These are phyloP conservation scores for Teleiodes luculella DNA, from an alignment of 2,888 invertebrate species.

Conservation along the genomic window DNA sequence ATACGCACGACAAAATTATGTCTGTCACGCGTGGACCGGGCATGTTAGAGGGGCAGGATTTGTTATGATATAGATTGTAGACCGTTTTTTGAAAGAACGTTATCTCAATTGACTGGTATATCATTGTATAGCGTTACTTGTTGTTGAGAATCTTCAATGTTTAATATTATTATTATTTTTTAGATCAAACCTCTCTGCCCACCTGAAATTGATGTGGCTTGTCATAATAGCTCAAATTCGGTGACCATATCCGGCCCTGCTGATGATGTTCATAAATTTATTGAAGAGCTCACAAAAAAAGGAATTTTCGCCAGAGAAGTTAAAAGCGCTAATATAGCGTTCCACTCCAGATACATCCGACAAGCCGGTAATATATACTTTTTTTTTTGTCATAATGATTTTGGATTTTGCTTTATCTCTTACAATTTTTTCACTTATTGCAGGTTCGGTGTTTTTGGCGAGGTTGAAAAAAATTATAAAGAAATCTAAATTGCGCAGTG, in stretches of 20 bases:
- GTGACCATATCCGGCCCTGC: slow-evolving; percentile 88
- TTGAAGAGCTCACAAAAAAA: slow-evolving; percentile 53
- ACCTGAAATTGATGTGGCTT: slow-evolving; percentile 84
- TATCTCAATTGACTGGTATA: too few species aligned
- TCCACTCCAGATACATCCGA: slow-evolving; percentile 89
- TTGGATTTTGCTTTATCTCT: too few species aligned
- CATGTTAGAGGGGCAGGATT: too few species aligned
- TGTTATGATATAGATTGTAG: too few species aligned
- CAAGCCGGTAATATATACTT: slow-evolving; percentile 61
- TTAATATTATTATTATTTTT: not conserved
- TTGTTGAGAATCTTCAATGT: not conserved
- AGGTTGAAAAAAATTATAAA: slow-evolving; percentile 79
- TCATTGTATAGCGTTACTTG: too few species aligned
- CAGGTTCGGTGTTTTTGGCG: slow-evolving; percentile 79
- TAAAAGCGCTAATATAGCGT: slow-evolving; percentile 87
- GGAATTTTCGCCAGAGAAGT: slow-evolving; percentile 57
- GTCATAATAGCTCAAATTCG: slow-evolving; percentile 87
- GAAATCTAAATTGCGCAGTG: slow-evolving; percentile 79
- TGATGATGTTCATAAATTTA: slow-evolving; percentile 79
- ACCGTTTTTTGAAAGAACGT: too few species aligned
- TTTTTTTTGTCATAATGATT: not conserved
- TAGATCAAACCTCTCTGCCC: slow-evolving; percentile 58
- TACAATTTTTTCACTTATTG: too few species aligned
- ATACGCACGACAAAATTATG: too few species aligned
- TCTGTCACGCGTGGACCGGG: too few species aligned